These are phyloP conservation scores for Perdita meconis DNA, from an alignment of 2,888 invertebrate species.

Conservation along the genomic window DNA sequence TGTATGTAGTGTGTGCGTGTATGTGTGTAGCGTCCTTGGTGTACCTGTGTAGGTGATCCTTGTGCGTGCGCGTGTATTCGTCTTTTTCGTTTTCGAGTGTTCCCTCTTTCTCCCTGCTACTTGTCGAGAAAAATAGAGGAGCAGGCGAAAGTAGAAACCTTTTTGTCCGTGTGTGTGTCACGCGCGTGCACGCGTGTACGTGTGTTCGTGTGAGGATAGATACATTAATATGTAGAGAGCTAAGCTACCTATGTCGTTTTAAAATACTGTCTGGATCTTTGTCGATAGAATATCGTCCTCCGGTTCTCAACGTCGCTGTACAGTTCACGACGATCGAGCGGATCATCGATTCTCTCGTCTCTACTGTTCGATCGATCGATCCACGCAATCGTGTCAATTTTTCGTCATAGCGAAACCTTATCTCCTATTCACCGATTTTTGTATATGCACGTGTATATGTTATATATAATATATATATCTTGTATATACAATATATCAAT, in stretches of 20 bases:
- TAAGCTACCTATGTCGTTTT: conserved; percentile 71
- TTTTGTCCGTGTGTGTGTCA: neutral
- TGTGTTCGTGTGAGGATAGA: conserved; percentile 42
- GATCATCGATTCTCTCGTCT: conserved; percentile 21
- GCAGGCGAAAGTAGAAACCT: neutral
- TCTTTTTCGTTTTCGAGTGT: neutral
- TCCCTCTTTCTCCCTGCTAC: neutral
- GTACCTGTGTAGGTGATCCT: conserved; percentile 10
- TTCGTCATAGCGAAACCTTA: conserved; percentile 54
- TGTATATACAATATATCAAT: conserved; percentile 64
- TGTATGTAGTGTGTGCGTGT: conserved; percentile 7
- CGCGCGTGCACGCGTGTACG: conserved; percentile 2
- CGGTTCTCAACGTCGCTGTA: conserved; percentile 45
- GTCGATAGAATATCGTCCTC: conserved; percentile 48
- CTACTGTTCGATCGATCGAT: conserved; percentile 15
- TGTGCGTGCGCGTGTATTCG: neutral
- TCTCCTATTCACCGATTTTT: conserved; percentile 35
- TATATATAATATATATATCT: conserved; percentile 54
- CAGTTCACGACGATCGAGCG: conserved; percentile 37
- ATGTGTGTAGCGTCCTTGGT: conserved; percentile 1
- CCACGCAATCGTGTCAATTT: conserved; percentile 41
- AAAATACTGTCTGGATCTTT: conserved; percentile 78
- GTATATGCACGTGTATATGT: conserved; percentile 55
- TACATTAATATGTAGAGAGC: conserved; percentile 53
- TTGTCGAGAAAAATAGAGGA: neutral